phyloP scores from a whole-genome alignment of 2,797 vertebrate species.

The Eupleurogrammus muticus region DNA sequence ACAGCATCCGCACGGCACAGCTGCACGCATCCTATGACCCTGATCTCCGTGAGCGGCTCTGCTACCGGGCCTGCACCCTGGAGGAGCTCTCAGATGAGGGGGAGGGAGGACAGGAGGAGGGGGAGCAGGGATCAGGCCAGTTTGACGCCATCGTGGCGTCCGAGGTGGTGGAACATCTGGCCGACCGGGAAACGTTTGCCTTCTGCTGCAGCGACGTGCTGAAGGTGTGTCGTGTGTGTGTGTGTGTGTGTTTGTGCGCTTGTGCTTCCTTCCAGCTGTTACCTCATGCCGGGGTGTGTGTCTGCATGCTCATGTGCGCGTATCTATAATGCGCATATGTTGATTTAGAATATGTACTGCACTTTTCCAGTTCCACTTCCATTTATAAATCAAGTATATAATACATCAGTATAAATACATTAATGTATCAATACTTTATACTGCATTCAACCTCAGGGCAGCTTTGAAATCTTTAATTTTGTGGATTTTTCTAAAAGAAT shows the following conservation, averaged over 20 bases:
- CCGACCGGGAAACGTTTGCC: constrained; percentile 90
- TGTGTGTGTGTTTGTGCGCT: constrained; percentile 35
- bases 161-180: constrained; percentile 96
- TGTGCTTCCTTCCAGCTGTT: constrained; percentile 27
- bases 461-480: constrained; percentile 1
- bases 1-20: constrained; percentile 91
- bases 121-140: constrained; percentile 72
- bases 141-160: constrained; percentile 95
- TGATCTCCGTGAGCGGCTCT: constrained; percentile 82
- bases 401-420: no score
- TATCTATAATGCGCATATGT: constrained; percentile 15
- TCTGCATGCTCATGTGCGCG: constrained; percentile 25
- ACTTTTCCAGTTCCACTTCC: no score
- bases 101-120: constrained; percentile 71
- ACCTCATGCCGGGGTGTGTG: constrained; percentile 8
- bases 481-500: constrained; percentile 10
- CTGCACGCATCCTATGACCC: constrained; percentile 91
- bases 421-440: not conserved
- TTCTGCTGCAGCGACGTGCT: constrained; percentile 89
- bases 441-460: not conserved
- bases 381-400: no score
- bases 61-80: constrained; percentile 88
- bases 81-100: constrained; percentile 87
- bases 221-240: constrained; percentile 85
- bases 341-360: no score